These are phyloP conservation scores for Spodoptera exigua DNA, from an alignment of 2,888 invertebrate genomes.

Conservation along the genomic window DNA sequence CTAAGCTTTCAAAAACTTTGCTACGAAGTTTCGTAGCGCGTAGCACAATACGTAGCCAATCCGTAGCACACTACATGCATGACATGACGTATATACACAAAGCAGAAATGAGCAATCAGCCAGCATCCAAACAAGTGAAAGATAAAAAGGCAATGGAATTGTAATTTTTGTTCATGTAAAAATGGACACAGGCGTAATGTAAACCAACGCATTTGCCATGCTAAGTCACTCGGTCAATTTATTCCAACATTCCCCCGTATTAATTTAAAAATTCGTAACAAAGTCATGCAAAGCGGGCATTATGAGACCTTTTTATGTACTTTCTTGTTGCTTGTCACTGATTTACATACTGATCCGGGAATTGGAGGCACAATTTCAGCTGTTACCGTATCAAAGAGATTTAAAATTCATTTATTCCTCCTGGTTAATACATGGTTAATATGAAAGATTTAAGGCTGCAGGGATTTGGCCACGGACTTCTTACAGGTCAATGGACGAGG, in stretches of 20 bases:
- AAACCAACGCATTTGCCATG: conserved; percentile 43
- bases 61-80: conserved; percentile 25
- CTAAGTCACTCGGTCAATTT: conserved; percentile 48
- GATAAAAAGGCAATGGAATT: too few species aligned
- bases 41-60: conserved; percentile 17
- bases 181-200: conserved; percentile 11
- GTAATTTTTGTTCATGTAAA: background rate
- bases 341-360: conserved; percentile 53
- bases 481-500: too few species aligned
- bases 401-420: background rate
- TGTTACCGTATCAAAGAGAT: conserved; percentile 22
- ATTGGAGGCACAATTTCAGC: conserved; percentile 39
- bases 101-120: too few species aligned
- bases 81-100: background rate
- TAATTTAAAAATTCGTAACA: conserved; percentile 49
- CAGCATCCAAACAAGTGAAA: too few species aligned
- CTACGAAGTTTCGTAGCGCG: conserved; percentile 12
- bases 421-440: background rate
- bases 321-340: conserved; percentile 37
- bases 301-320: conserved; percentile 53
- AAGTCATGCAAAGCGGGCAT: conserved; percentile 53
- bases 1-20: background rate
- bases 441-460: background rate
- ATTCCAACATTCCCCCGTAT: conserved; percentile 39
- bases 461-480: too few species aligned